These are phyloP conservation scores for Campylorhamphus procurvoides DNA, from an alignment of 2,113 vertebrate species.

Conservation along the genomic window DNA sequence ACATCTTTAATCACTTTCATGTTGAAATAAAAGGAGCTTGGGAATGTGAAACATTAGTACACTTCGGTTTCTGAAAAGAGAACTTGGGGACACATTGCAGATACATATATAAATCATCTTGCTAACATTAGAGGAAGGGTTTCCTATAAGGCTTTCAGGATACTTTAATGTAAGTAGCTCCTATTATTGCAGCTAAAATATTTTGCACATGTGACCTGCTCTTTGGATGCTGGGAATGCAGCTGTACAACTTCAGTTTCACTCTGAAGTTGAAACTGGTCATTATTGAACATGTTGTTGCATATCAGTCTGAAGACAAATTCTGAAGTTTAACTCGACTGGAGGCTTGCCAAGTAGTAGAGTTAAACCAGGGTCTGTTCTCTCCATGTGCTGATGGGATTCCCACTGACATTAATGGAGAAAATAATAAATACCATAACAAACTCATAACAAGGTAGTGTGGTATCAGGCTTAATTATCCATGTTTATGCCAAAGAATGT, in stretches of 20 bases:
- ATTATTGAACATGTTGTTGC: background rate
- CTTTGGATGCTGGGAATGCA: constrained; percentile 26
- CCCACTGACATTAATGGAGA: background rate
- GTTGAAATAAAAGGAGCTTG: constrained; percentile 74
- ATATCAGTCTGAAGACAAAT: constrained; percentile 11
- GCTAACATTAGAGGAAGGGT: constrained; percentile 55
- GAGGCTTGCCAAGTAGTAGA: background rate
- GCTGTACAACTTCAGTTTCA: constrained; percentile 48
- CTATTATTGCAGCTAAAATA: constrained; percentile 40
- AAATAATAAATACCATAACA: constrained; percentile 14
- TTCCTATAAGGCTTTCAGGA: constrained; percentile 51
- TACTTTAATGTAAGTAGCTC: constrained; percentile 49
- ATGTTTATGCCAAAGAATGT: background rate
- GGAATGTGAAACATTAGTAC: constrained; percentile 70
- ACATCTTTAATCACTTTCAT: constrained; percentile 80
- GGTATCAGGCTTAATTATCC: constrained; percentile 31
- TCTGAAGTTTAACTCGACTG: constrained; percentile 19
- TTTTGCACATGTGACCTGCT: constrained; percentile 18
- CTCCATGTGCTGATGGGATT: background rate
- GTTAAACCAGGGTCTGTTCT: background rate
- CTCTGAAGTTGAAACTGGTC: constrained; percentile 19
- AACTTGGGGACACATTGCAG: constrained; percentile 59
- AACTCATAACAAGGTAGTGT: background rate
- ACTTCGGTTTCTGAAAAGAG: constrained; percentile 70
- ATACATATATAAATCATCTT: constrained; percentile 64